Conservation (phyloP, 2,113 vertebrate genomes). For the Bucco capensis region DNA sequence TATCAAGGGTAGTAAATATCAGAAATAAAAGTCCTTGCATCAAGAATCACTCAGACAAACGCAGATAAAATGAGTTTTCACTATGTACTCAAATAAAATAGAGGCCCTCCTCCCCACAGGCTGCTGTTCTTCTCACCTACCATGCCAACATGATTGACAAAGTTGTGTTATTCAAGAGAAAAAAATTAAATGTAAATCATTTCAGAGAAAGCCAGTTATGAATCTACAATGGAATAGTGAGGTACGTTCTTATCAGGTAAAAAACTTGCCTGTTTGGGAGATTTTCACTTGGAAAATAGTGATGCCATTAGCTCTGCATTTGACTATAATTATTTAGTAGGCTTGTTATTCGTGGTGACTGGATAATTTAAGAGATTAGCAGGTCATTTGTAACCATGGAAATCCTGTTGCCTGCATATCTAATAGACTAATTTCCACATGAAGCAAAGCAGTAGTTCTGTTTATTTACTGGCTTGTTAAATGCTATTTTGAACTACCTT, state of each 20-base stretch:
- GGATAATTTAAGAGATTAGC: constrained; percentile 70
- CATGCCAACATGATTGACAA: neutral
- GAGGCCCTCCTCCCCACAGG: rapidly evolving
- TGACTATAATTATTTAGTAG: constrained; percentile 52
- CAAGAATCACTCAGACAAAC: neutral
- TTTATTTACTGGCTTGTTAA: constrained; percentile 66
- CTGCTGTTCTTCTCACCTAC: neutral
- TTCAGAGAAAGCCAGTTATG: neutral
- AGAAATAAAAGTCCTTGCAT: neutral
- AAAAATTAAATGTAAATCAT: neutral
- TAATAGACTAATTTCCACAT: constrained; percentile 69
- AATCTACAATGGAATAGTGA: neutral
- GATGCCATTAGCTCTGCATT: neutral
- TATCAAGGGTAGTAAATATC: neutral
- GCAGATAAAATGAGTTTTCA: neutral
- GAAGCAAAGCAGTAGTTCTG: constrained; percentile 53
- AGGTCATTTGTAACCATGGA: constrained; percentile 74
- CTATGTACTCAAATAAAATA: neutral
- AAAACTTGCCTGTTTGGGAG: neutral
- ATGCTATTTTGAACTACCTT: constrained; percentile 61
- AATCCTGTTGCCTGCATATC: constrained; percentile 61
- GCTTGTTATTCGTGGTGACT: constrained; percentile 55
- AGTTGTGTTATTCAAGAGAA: neutral
- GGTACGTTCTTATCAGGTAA: neutral
- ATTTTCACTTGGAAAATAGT: constrained; percentile 16